Evolutionary conservation across 1,140 invertebrate species (phyloP), one percentile per base, ranked within the genome.

Genomic region (Spodoptera frugiperda): DNA sequence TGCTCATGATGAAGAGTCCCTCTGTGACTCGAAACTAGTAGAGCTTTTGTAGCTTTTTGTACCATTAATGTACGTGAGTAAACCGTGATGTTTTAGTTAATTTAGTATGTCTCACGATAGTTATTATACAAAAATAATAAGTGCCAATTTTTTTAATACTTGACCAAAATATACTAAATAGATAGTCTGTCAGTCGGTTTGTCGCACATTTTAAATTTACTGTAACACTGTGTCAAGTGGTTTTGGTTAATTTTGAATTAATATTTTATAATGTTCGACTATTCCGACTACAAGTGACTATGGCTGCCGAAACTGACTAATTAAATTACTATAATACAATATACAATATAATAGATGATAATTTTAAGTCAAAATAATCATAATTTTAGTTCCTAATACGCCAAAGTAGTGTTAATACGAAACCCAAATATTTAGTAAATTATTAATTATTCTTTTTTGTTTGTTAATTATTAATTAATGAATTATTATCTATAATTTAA

Each of bases 311-410:
- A 39, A 25, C 17, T 48, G 39, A 46, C 33, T 65, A 65, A 25
- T 33, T 8, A 33, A 9, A 59, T 30, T 59, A 59, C 9, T 44
- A 12, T 61, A 17, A 9, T 53, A 53, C 25, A 33, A 33, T 57
- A 57, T 14, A 21, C 59, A 46, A 12, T 39, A 44, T n/a, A 49
- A 59, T 21, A 63, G 61, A 59, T 49, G n/a, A 19, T 70, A 55
- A 72, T 21, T 30, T 48, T 59, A 59, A 49, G 48, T 79, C 44
- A 75, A 25, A n/a, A 30, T 77, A 74, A 74, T 73, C 61, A 49
- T 78, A 65, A 72, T 72, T 78, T 85, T 79, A 84, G 85, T 87
- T 85, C 84, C 84, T 84, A 82, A 80, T 57, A 78, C 67, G 78
- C 85, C 84, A 85, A 85, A 87, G 84, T 84, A 80, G 78, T 67